Evolutionary conservation across 2,888 invertebrate genomes (phyloP).

Genomic region (Callyntrura sp.): DNA sequence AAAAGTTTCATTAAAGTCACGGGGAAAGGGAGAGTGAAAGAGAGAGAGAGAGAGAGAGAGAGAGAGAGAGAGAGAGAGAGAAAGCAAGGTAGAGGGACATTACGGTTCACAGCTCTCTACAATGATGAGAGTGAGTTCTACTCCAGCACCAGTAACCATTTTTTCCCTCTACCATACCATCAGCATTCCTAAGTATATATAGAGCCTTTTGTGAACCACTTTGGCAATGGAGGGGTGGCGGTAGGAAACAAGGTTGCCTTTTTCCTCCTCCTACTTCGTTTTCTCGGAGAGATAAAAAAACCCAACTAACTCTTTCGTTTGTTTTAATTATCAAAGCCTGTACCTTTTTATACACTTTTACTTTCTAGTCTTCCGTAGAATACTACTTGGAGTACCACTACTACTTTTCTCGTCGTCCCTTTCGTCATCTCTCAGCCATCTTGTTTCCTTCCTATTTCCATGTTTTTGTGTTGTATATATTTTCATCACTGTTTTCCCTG

Average conservation of each 20-base stretch:
- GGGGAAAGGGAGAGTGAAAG: constrained; percentile 39
- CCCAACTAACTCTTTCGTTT: constrained; percentile 50
- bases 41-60: constrained; percentile 3
- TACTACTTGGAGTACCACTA: neutral
- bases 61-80: neutral
- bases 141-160: constrained; percentile 13
- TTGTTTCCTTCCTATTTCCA: constrained; percentile 33
- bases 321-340: constrained; percentile 72
- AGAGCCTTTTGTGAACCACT: neutral
- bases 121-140: constrained; percentile 10
- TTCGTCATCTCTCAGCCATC: constrained; percentile 25
- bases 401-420: constrained; percentile 29
- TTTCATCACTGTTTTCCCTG: neutral
- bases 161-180: neutral
- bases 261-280: neutral
- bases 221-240: constrained; percentile 2
- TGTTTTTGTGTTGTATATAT: constrained; percentile 33
- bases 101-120: constrained; percentile 2
- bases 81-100: neutral
- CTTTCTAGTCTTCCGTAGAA: neutral
- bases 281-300: constrained; percentile 60
- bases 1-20: constrained; percentile 73
- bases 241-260: neutral
- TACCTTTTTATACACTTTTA: constrained; percentile 62
- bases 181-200: neutral